Percentiles rank a stretch among this genome's conserved stretches.
These are phyloP conservation scores for Melanerpes formicivorus DNA, from an alignment of 2,113 vertebrate genomes.

Conservation along the genomic window DNA sequence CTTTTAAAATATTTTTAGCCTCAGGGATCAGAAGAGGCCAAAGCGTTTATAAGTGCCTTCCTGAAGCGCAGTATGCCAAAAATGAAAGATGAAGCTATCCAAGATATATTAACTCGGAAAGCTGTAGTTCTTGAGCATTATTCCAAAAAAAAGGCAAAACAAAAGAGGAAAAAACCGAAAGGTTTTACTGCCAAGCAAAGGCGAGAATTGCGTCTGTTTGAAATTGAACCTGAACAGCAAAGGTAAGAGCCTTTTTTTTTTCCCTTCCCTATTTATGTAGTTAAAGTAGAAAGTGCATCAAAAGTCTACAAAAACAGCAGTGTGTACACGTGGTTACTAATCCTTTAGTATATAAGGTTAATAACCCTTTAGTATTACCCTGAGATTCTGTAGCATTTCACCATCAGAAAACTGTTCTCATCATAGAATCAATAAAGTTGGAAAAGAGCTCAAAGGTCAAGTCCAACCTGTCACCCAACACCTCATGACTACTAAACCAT, in stretches of 20 bases:
- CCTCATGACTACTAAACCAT: too few species aligned
- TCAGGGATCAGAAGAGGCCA: slow-evolving; percentile 56
- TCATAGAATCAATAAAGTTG: too few species aligned
- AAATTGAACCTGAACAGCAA: slow-evolving; percentile 85
- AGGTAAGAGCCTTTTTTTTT: slow-evolving; percentile 64
- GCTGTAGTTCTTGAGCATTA: slow-evolving; percentile 83
- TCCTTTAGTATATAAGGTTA: too few species aligned
- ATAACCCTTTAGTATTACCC: not conserved
- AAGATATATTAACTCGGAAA: slow-evolving; percentile 76
- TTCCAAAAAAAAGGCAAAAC: slow-evolving; percentile 58
- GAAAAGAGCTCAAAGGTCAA: too few species aligned
- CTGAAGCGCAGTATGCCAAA: slow-evolving; percentile 78
- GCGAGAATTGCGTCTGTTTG: slow-evolving; percentile 81
- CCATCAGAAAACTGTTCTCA: not conserved
- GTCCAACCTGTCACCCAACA: too few species aligned
- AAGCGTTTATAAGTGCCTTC: slow-evolving; percentile 81
- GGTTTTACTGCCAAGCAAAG: slow-evolving; percentile 82
- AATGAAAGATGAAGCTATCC: not conserved
- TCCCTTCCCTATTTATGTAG: too few species aligned
- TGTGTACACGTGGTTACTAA: fast-evolving
- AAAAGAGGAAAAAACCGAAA: slow-evolving; percentile 71
- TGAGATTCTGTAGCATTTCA: not conserved
- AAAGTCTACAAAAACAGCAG: not conserved
- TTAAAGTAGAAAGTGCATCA: not conserved
- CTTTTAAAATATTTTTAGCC: slow-evolving; percentile 43